Base-by-base conservation (phyloP, 2,113 vertebrate genomes). In the Sminthopsis crassicaudata region DNA sequence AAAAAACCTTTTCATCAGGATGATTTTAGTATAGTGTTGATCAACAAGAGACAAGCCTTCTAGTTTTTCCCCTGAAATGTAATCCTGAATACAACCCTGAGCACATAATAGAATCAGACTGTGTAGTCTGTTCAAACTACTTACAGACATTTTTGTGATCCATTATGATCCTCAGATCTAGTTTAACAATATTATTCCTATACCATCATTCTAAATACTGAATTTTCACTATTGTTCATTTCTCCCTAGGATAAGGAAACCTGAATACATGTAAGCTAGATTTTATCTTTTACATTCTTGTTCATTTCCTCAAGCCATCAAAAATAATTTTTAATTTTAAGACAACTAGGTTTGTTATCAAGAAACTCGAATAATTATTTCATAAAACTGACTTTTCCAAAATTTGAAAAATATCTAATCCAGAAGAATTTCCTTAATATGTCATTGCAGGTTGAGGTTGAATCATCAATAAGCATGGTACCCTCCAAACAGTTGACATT, bases 401-500 rank as follows among this genome's bases (percentile, higher is more conserved):
- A 93, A 94, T 97, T 92, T 96, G 50, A 97, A 90, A 2, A 53
- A 84, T 84, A 90, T n/a, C n/a, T 92, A 95, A 92, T 46, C 55
- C 91, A 91, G 92, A 92, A 94, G 14, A 92, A 10, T 7, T 76
- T 2, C 76, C 55, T 92, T 89, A 91, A 19, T 90, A 91, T 54
- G 6, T 12, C 95, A 90, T 91, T 11, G 2, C 50, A n/a, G 92
- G 23, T 95, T 94, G 67, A 92, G 76, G 84, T 90, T 92, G 96
- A 97, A 96, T 97, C 94, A 95, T 0, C 95, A 92, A 76, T 91
- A 95, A 96, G 91, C 94, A 95, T 54, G 42, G 51, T 55, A 91
- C 88, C 19, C 1, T 93, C 53, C 50, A 94, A 88, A 97, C 16
- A 91, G 42, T 96, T 97, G 96, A 96, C 97, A 97, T 91, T 90